A percentile compares a stretch with the other conserved stretches of the same genome.
phyloP scores from a whole-genome alignment of 64 coral and sea anemone genomes.

The Stichodactyla helianthus region DNA sequence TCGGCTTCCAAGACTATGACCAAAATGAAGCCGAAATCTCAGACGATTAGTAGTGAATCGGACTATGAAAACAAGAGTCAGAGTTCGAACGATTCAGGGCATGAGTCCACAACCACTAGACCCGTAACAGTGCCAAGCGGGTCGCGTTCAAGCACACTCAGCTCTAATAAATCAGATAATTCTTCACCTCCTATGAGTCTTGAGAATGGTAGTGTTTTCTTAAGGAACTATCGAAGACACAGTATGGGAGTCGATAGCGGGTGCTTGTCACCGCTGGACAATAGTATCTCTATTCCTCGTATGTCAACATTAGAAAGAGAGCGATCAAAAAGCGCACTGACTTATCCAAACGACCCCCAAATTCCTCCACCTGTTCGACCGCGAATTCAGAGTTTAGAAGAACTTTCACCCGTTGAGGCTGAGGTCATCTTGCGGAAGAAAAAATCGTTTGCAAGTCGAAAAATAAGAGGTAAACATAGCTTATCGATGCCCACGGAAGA shows the following conservation, averaged over 20 bases:
- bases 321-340: neutral
- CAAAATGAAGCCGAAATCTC: neutral
- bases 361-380: slow-evolving; percentile 48
- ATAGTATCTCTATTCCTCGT: neutral
- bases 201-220: neutral
- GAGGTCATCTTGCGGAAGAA: slow-evolving; percentile 49
- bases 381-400: slow-evolving; percentile 48
- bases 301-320: slow-evolving; percentile 16
- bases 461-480: slow-evolving; percentile 31
- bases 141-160: neutral
- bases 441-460: slow-evolving; percentile 25
- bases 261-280: neutral
- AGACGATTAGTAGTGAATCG: neutral
- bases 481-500: slow-evolving; percentile 20
- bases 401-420: slow-evolving; percentile 42
- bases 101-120: neutral
- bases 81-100: neutral
- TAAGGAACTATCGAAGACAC: neutral
- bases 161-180: neutral
- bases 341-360: slow-evolving; percentile 7
- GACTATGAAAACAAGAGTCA: neutral
- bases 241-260: neutral
- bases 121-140: neutral
- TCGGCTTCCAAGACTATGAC: neutral
- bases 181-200: neutral